Base-by-base conservation (phyloP, 2,797 vertebrate genomes). In the Aratinga solstitialis region DNA sequence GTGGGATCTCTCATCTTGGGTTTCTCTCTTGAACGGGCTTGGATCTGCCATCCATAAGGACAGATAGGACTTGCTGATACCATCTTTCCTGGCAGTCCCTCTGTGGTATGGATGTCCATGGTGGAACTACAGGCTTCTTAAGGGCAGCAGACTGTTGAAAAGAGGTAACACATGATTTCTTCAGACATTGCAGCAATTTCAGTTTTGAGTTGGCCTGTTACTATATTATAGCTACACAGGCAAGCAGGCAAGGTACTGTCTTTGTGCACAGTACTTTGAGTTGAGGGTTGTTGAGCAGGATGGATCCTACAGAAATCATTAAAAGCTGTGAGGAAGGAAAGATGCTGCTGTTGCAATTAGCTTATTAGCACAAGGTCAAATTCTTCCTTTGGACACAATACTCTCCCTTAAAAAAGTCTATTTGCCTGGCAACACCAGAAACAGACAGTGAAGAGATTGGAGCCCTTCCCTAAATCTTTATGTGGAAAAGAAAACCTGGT, bases 151-250 rank as follows among this genome's bases (percentile, higher is more conserved):
- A 80, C 6, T 18, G 34, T 59, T 38, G 20, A 89, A 87, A 82
- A 89, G 17, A 65, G 7, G 4, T 38, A 38, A 21, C 43, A 40
- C 5, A 13, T 5, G 4, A 59, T 83, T 79, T 65, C 48, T 75
- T 89, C 58, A 87, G 66, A 42, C 1, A 2, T 45, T 53, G 50
- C 26, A 65, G 15, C 7, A 45, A 10, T 72, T 71, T 86, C 32
- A 12, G 8, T 87, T 75, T 84, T 24, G 13, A 63, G 13, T 23
- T 72, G 48, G 5, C 10, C 38, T 67, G 48, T 45, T 65, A 59
- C 11, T 56, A 0, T 7, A 43, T 22, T 10, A 54, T 6, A 59
- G 24, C 20, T 69, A 11, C 0, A 0, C 40, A 82, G 29, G 11
- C n/a, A 71, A 32, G 21, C 36, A 75, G 42, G 38, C 4, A 51